Conservation (phyloP, 1,140 invertebrate genomes). For the Drosophila bipectinata region DNA sequence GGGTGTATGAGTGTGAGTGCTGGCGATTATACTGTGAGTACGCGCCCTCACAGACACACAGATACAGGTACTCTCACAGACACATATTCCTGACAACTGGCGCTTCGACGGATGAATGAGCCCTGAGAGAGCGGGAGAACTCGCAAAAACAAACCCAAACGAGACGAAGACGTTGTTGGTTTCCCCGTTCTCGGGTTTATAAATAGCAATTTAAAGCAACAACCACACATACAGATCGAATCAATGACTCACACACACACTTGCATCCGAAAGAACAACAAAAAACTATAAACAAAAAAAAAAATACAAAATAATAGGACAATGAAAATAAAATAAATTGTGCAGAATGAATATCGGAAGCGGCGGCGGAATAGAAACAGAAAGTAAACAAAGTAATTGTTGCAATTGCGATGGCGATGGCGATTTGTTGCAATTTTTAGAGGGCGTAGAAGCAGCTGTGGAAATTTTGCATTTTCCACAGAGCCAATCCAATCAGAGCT, state of each 20-base stretch:
- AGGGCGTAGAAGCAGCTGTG: not conserved
- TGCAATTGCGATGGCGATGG: conserved; percentile 3
- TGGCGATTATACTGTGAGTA: conserved; percentile 12
- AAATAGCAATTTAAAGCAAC: conserved; percentile 66
- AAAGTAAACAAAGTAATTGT: conserved; percentile 66
- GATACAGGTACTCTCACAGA: conserved; percentile 12
- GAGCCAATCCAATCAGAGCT: conserved; percentile 11
- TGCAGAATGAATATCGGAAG: conserved; percentile 53
- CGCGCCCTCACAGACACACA: conserved; percentile 8
- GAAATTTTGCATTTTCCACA: not conserved
- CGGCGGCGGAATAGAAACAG: conserved; percentile 16
- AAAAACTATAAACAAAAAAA: conserved; percentile 2
- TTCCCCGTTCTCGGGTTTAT: conserved; percentile 50
- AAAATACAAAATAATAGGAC: conserved; percentile 7
- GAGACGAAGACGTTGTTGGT: conserved; percentile 34
- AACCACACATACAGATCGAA: conserved; percentile 15
- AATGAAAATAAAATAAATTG: conserved; percentile 45
- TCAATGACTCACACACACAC: conserved; percentile 35
- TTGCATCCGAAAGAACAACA: conserved; percentile 25
- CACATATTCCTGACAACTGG: conserved; percentile 18
- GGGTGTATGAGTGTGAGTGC: conserved; percentile 10
- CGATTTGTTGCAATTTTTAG: conserved; percentile 16
- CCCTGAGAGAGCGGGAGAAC: conserved; percentile 32
- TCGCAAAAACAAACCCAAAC: conserved; percentile 45
- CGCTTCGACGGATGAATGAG: conserved; percentile 66